Percentiles rank a stretch among this genome's conserved stretches.
Conservation (phyloP, 2,113 vertebrate genomes). For the Scomber colias region DNA sequence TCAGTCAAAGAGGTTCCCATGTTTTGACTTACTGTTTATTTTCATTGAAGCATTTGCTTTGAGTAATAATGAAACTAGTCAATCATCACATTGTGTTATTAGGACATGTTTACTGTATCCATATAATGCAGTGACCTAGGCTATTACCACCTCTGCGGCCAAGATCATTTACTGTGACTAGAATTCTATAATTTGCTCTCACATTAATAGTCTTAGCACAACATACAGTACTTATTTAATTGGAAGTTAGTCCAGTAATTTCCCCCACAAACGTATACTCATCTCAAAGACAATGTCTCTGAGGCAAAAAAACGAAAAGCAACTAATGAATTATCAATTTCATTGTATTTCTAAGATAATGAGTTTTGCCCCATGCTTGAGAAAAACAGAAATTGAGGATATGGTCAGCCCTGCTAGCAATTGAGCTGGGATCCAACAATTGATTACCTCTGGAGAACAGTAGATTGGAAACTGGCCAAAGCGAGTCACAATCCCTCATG, state of each 20-base stretch:
- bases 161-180: background rate
- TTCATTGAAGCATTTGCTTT: background rate
- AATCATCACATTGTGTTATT: background rate
- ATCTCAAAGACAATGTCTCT: background rate
- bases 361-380: slow-evolving; percentile 1
- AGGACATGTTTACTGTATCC: background rate
- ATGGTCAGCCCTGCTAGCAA: background rate
- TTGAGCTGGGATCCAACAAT: background rate
- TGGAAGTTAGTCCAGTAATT: slow-evolving; percentile 12
- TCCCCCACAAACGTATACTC: background rate
- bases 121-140: background rate
- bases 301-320: background rate
- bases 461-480: slow-evolving; percentile 21
- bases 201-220: background rate
- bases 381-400: slow-evolving; percentile 23
- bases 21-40: background rate
- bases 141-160: background rate
- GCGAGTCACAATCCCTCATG: slow-evolving; percentile 14
- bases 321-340: slow-evolving; percentile 29
- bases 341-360: slow-evolving; percentile 32
- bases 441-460: slow-evolving; percentile 26
- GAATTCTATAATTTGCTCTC: background rate
- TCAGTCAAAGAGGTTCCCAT: background rate
- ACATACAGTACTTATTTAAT: background rate
- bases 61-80: background rate